Percentiles rank a stretch among this genome's conserved stretches.
Evolutionary conservation across 2,888 invertebrate species (phyloP).

Genomic region (Dendrolimus houi): DNA sequence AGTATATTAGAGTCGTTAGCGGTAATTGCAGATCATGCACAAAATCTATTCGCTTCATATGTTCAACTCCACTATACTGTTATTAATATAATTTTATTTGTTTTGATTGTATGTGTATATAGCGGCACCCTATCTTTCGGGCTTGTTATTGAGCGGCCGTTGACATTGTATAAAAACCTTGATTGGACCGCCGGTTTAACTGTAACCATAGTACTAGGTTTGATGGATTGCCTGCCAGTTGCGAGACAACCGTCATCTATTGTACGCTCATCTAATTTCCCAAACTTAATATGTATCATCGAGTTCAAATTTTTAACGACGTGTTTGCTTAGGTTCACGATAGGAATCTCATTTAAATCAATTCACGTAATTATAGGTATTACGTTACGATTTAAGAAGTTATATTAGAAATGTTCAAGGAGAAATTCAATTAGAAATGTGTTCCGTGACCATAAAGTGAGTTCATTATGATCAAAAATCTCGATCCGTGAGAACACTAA

Average conservation of each 20-base stretch:
- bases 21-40: slow-evolving; percentile 58
- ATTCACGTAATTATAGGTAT: no score
- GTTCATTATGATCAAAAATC: background rate
- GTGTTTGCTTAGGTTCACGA: slow-evolving; percentile 34
- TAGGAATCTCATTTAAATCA: slow-evolving; percentile 25
- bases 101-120: slow-evolving; percentile 47
- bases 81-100: slow-evolving; percentile 63
- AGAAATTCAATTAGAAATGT: background rate
- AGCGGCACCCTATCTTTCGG: slow-evolving; percentile 30
- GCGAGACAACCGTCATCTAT: slow-evolving; percentile 28
- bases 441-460: background rate
- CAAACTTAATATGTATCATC: slow-evolving; percentile 48
- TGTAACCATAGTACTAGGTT: slow-evolving; percentile 39
- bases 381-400: no score
- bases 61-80: slow-evolving; percentile 36
- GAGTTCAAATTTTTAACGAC: slow-evolving; percentile 42
- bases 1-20: slow-evolving; percentile 48
- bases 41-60: slow-evolving; percentile 39
- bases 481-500: background rate
- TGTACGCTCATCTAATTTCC: slow-evolving; percentile 44
- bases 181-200: slow-evolving; percentile 44
- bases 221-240: slow-evolving; percentile 53
- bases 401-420: no score
- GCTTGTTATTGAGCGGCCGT: slow-evolving; percentile 42
- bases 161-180: slow-evolving; percentile 51